These are phyloP conservation scores for Scaptomyza polygonia DNA, from an alignment of 2,888 invertebrate species.

Conservation along the genomic window DNA sequence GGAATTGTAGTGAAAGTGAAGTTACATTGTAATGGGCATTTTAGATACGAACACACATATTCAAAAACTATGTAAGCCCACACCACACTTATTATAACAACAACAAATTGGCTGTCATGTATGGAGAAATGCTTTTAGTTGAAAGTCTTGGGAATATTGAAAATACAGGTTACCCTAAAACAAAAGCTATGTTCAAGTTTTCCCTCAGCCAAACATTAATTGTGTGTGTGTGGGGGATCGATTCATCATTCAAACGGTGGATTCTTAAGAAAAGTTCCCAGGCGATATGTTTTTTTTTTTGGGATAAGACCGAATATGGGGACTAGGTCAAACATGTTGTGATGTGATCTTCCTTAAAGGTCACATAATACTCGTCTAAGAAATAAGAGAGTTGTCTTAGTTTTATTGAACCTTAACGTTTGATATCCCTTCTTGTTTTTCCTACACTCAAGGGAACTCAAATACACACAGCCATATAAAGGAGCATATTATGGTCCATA, in stretches of 20 bases:
- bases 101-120: slow-evolving; percentile 60
- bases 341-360: background rate
- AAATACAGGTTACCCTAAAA: slow-evolving; percentile 37
- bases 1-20: slow-evolving; percentile 47
- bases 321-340: background rate
- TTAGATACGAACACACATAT: slow-evolving; percentile 27
- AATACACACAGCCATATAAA: slow-evolving; percentile 19
- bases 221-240: slow-evolving; percentile 12
- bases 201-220: slow-evolving; percentile 25
- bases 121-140: slow-evolving; percentile 60
- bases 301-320: background rate
- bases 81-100: slow-evolving; percentile 13
- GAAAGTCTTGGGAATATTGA: slow-evolving; percentile 40
- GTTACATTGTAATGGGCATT: slow-evolving; percentile 37
- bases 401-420: background rate
- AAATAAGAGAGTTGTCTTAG: background rate
- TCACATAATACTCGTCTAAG: background rate
- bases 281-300: background rate
- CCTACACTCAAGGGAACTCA: slow-evolving; percentile 5
- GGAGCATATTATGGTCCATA: slow-evolving; percentile 66
- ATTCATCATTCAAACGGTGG: slow-evolving; percentile 26
- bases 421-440: background rate
- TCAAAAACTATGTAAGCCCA: slow-evolving; percentile 27
- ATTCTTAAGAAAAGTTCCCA: slow-evolving; percentile 23
- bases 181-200: slow-evolving; percentile 55